A percentile compares a stretch with the other conserved stretches of the same genome.
phyloP scores from a whole-genome alignment of 2,113 vertebrate genomes.

The Alethe diademata region DNA sequence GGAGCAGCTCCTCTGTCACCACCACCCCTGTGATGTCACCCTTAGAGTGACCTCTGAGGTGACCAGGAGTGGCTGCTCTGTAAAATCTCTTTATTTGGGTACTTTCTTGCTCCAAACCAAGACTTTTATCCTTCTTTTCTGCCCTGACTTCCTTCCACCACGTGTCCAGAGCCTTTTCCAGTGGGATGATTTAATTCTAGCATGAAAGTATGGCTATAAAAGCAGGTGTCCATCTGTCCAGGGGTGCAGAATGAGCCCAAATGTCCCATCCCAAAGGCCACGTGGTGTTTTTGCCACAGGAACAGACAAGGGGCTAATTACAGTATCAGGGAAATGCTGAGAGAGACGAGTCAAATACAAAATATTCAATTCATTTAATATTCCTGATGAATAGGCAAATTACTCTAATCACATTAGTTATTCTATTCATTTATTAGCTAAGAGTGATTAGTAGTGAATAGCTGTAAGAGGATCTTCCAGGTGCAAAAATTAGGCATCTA shows the following conservation, averaged over 20 bases:
- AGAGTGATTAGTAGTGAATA: conserved; percentile 77
- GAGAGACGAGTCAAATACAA: conserved; percentile 69
- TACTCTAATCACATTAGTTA: conserved; percentile 79
- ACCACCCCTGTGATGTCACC: neutral
- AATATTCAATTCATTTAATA: conserved; percentile 79
- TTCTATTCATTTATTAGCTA: conserved; percentile 80
- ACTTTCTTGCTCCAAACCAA: neutral
- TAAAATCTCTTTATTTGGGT: neutral
- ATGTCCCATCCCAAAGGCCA: neutral
- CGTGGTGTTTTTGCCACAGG: neutral
- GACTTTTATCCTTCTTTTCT: neutral
- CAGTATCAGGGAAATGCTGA: conserved; percentile 66
- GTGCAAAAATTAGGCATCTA: conserved; percentile 78
- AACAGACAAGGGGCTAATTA: conserved; percentile 59
- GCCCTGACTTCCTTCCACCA: neutral
- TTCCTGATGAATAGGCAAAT: conserved; percentile 77
- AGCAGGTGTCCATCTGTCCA: neutral
- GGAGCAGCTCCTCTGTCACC: neutral
- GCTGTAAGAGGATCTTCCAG: conserved; percentile 72
- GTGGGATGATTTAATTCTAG: neutral
- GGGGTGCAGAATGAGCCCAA: neutral
- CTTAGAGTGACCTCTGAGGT: neutral
- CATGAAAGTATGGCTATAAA: accelerated
- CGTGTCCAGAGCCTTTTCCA: neutral
- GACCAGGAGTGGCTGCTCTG: neutral